Evolutionary conservation across 1,140 invertebrate species (phyloP).

Genomic region (Heliothis virescens): DNA sequence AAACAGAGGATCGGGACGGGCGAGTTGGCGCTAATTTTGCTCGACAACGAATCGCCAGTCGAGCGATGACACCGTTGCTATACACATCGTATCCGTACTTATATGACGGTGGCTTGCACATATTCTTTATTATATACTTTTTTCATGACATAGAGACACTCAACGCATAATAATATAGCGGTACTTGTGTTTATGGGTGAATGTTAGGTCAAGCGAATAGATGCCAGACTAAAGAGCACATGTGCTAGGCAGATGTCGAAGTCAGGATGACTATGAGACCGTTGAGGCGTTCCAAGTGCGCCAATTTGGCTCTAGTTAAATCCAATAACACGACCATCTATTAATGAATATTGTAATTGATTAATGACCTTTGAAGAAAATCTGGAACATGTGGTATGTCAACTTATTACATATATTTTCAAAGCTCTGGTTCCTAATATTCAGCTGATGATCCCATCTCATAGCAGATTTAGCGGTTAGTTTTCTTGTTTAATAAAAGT

Average conservation of each 20-base stretch:
- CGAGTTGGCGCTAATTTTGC: conserved; percentile 75
- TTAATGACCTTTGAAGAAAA: not conserved
- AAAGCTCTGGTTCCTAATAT: not conserved
- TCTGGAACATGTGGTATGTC: not conserved
- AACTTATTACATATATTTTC: not conserved
- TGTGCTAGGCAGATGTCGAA: conserved; percentile 65
- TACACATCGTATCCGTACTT: conserved; percentile 33
- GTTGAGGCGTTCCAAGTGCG: conserved; percentile 53
- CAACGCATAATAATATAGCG: conserved; percentile 1
- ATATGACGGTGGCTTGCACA: conserved; percentile 26
- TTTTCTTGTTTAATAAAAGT: conserved; percentile 28
- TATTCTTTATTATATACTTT: conserved; percentile 22
- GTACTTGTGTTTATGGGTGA: conserved; percentile 24
- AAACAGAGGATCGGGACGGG: conserved; percentile 73
- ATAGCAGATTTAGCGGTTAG: conserved; percentile 17
- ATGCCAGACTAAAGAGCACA: conserved; percentile 57
- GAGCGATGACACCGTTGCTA: conserved; percentile 64
- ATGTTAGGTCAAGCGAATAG: conserved; percentile 54
- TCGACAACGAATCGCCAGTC: conserved; percentile 65
- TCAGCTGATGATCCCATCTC: not conserved
- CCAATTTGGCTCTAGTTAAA: conserved; percentile 50
- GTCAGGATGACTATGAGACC: conserved; percentile 60
- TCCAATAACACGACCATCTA: conserved; percentile 4
- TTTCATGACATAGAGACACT: conserved; percentile 2
- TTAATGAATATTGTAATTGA: conserved; percentile 37